Evolutionary conservation across 2,797 vertebrate genomes (phyloP), one percentile per base, ranked within the genome.

Genomic region (Kryptopterus vitreolus): DNA sequence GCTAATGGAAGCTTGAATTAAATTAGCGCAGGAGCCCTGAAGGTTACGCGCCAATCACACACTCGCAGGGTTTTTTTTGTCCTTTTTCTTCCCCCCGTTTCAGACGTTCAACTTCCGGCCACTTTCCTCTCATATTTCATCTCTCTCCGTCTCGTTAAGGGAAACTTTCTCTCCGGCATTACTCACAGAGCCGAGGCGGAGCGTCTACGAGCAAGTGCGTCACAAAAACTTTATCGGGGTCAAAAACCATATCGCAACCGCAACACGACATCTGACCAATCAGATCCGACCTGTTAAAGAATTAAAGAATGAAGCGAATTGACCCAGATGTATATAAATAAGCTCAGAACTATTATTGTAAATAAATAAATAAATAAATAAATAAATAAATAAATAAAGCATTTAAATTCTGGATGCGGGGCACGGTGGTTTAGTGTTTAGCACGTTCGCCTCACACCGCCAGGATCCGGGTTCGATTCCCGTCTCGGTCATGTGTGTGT

Each of bases 1-100:
- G 26, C 50, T 78, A 72, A 77, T 77, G 58, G 59, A 82, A 78
- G 26, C 35, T 52, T n/a, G 78, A 82, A 82, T 79, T 12, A 78
- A 53, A 75, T 79, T 75, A 50, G 43, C 15, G n/a, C 55, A 13
- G 24, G 65, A 43, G n/a, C 29, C 29, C 38, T 68, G 76, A 82
- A 78, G 76, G 69, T 78, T 77, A 61, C 31, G 62, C 62, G 77
- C n/a, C 81, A 79, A 70, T 75, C 77, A 79, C 13, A 75, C 11
- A 2, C n/a, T 6, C 48, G 31, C 58, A 52, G 38, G 2, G 48
- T 82, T 82, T 71, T 29, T 33, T 43, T 50, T 53, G n/a, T n/a
- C n/a, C n/a, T n/a, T n/a, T n/a, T n/a, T n/a, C n/a, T n/a, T n/a
- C n/a, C n/a, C 24, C 18, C 29, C 29, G 8, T n/a, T 18, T 50